Base-by-base conservation (phyloP, 2,113 vertebrate species). In the Plecturocebus donacophilus region DNA sequence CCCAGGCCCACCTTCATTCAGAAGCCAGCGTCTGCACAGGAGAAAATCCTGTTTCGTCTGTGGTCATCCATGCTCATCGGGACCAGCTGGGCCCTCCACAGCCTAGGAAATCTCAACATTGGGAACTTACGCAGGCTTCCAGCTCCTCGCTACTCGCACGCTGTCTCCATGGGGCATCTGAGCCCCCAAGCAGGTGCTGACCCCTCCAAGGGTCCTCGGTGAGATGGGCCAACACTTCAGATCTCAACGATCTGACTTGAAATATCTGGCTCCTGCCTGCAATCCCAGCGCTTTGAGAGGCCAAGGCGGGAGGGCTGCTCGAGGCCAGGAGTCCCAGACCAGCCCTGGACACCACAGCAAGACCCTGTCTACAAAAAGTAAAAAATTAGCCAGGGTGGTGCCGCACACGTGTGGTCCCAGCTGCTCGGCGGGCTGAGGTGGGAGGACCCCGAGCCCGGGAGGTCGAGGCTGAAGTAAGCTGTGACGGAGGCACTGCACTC, bases 111-210 rank as follows among this genome's bases (percentile, higher is more conserved):
- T 27, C 88, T 90, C 64, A 35, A 35, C n/a, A 14, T 3, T 8
- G 52, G 30, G 61, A 73, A 54, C 30, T 2, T 5, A 0, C 2
- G 13, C 61, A 35, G 89, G 73, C 38, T 30, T 38, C n/a, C 12
- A 14, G 73, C 12, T 30, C 40, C 40, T 6, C 16, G 38, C n/a
- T 11, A 16, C 35, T 38, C 21, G 21, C 38, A 73, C 10, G 5
- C 38, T 64, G 27, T 64, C 27, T 30, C 61, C 61, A 64, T 2
- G 61, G 27, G 61, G 12, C 27, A 64, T 64, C 12, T 64, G 61
- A 70, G n/a, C 7, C 16, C 70, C 25, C 49, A n/a, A 49, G 16
- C 6, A 1, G 4, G 75, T 0, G n/a, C 32, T 2, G 8, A 1
- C 5, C 75, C 4, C 35, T n/a, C 17, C 35, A 9, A 68, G 64